Conservation (phyloP, 2,113 vertebrate species). For the Cryptoleucopteryx plumbea region DNA sequence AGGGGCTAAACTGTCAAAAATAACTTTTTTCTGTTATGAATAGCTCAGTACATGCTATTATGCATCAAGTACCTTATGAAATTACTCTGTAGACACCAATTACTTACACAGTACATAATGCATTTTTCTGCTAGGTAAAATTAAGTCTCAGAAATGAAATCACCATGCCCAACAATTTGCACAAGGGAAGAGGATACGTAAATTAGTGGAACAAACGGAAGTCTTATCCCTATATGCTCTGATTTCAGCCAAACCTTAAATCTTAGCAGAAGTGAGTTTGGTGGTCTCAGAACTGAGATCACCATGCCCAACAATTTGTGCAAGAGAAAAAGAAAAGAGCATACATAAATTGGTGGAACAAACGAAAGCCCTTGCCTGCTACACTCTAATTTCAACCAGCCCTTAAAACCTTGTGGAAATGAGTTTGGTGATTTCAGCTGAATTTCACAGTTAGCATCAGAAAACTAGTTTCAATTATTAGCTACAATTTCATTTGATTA, state of each 20-base stretch:
- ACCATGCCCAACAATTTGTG: neutral
- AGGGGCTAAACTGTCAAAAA: neutral
- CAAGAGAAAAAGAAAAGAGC: constrained; percentile 3
- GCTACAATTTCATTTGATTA: constrained; percentile 53
- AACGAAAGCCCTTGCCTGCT: constrained; percentile 1
- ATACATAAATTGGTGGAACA: constrained; percentile 21
- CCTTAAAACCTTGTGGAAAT: constrained; percentile 38
- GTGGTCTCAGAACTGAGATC: constrained; percentile 1
- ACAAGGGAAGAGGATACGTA: neutral
- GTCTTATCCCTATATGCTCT: neutral
- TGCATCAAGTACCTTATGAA: constrained; percentile 50
- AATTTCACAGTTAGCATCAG: constrained; percentile 44
- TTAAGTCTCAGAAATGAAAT: constrained; percentile 60
- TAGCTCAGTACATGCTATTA: constrained; percentile 31
- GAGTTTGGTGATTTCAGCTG: constrained; percentile 34
- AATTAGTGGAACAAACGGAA: constrained; percentile 39
- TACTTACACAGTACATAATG: constrained; percentile 52
- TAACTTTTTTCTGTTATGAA: constrained; percentile 38
- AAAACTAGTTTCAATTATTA: constrained; percentile 58
- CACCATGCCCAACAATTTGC: constrained; percentile 34
- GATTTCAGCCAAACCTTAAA: constrained; percentile 28
- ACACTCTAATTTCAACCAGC: constrained; percentile 6
- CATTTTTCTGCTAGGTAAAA: constrained; percentile 62
- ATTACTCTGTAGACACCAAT: constrained; percentile 49
- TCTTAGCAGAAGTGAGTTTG: neutral